Evolutionary conservation across 2,113 vertebrate species (phyloP).

Genomic region (Salvelinus namaycush): DNA sequence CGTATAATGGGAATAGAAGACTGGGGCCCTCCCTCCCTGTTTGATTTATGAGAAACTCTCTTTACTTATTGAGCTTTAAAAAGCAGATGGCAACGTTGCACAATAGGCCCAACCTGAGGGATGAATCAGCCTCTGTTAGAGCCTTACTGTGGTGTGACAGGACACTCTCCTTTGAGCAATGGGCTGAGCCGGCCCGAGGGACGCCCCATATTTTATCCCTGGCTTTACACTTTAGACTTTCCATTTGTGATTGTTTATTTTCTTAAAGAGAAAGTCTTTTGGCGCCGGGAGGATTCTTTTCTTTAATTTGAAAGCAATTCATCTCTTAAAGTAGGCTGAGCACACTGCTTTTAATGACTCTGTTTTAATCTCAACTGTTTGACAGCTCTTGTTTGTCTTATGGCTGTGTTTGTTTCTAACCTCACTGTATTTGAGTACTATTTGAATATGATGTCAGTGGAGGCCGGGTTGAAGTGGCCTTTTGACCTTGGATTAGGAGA

Average conservation of each 20-base stretch:
- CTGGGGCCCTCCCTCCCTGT: slow-evolving; percentile 40
- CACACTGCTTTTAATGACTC: slow-evolving; percentile 22
- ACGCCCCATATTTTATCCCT: slow-evolving; percentile 49
- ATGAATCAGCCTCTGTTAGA: slow-evolving; percentile 62
- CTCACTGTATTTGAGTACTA: neutral
- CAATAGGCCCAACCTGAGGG: slow-evolving; percentile 61
- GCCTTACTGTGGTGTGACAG: slow-evolving; percentile 45
- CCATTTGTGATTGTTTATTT: slow-evolving; percentile 49
- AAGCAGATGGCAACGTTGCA: slow-evolving; percentile 65
- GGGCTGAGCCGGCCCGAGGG: slow-evolving; percentile 40
- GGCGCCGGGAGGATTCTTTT: slow-evolving; percentile 23
- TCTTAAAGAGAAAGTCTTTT: slow-evolving; percentile 28
- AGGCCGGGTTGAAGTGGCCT: neutral
- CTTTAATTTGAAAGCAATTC: slow-evolving; percentile 57
- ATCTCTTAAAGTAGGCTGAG: slow-evolving; percentile 49
- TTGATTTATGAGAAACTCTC: slow-evolving; percentile 64
- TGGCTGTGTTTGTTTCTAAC: neutral
- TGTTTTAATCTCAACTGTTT: neutral
- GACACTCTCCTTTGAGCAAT: slow-evolving; percentile 59
- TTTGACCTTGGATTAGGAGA: neutral
- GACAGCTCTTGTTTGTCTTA: neutral
- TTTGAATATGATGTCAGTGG: neutral
- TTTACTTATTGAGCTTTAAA: slow-evolving; percentile 73
- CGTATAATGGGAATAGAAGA: slow-evolving; percentile 56
- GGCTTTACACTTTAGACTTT: neutral